Percentiles rank a stretch among this genome's conserved stretches.
Conservation (phyloP, 2,888 invertebrate species). For the Opisthograptis luteolata region DNA sequence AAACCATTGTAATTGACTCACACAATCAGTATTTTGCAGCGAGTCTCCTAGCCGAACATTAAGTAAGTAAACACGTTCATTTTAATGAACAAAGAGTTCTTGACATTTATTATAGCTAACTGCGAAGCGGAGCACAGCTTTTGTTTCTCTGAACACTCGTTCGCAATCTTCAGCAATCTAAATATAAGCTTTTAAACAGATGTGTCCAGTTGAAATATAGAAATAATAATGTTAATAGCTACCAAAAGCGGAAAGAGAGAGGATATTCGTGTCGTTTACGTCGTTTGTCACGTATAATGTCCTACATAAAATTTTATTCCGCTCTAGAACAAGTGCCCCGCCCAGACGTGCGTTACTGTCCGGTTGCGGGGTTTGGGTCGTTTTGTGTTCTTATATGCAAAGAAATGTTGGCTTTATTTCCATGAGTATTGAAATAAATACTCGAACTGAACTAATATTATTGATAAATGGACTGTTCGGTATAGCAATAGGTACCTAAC, state of each 20-base stretch:
- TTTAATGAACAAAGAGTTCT: slow-evolving; percentile 46
- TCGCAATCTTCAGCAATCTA: slow-evolving; percentile 20
- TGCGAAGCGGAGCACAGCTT: slow-evolving; percentile 36
- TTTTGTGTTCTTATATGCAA: slow-evolving; percentile 46
- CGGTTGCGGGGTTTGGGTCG: slow-evolving; percentile 51
- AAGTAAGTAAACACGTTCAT: slow-evolving; percentile 45
- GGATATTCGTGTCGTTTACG: slow-evolving; percentile 65
- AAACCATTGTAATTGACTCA: slow-evolving; percentile 42
- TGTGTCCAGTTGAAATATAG: slow-evolving; percentile 41
- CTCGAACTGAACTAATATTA: not conserved
- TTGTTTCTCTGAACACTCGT: slow-evolving; percentile 26
- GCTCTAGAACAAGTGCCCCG: slow-evolving; percentile 60
- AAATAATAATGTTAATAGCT: slow-evolving; percentile 32
- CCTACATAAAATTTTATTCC: slow-evolving; percentile 71
- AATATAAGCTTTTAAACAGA: slow-evolving; percentile 34
- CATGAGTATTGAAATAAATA: slow-evolving; percentile 1
- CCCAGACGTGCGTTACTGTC: slow-evolving; percentile 58
- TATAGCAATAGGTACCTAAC: no score
- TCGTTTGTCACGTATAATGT: slow-evolving; percentile 74
- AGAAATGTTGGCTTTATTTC: not conserved
- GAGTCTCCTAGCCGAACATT: slow-evolving; percentile 36
- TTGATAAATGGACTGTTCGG: not conserved
- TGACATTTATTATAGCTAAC: slow-evolving; percentile 44
- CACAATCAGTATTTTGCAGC: slow-evolving; percentile 44
- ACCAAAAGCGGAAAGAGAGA: slow-evolving; percentile 55